Conservation (phyloP, 2,888 invertebrate species). For the Mayetiola destructor region DNA sequence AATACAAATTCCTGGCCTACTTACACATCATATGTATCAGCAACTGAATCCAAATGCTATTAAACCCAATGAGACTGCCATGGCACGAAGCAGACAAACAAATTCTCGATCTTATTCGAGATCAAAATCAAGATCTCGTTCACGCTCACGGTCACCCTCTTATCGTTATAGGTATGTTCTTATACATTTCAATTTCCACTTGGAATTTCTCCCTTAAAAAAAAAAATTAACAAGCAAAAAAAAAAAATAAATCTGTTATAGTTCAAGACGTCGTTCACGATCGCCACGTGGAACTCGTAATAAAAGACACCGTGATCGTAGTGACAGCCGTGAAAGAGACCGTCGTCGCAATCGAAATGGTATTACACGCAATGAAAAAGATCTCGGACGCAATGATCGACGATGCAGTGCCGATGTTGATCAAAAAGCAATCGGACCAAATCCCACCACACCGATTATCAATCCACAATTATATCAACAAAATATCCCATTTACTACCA, state of each 20-base stretch:
- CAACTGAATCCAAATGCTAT: slow-evolving; percentile 15
- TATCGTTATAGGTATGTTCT: no score
- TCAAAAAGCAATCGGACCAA: neutral
- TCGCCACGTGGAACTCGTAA: slow-evolving; percentile 27
- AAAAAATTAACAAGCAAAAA: slow-evolving; percentile 24
- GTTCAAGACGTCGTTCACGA: slow-evolving; percentile 37
- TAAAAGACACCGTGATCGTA: slow-evolving; percentile 24
- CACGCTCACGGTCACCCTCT: slow-evolving; percentile 40
- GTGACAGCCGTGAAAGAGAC: slow-evolving; percentile 9
- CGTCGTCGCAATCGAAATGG: neutral
- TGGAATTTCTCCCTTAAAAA: no score
- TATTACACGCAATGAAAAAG: neutral
- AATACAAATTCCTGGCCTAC: slow-evolving; percentile 26
- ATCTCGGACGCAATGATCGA: neutral
- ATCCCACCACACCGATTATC: no score
- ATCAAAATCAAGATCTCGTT: slow-evolving; percentile 30
- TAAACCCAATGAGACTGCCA: slow-evolving; percentile 19
- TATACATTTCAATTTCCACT: no score
- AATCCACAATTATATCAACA: neutral
- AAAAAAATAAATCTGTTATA: slow-evolving; percentile 40
- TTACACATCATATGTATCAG: slow-evolving; percentile 21
- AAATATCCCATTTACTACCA: slow-evolving; percentile 3
- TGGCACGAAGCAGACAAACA: slow-evolving; percentile 31
- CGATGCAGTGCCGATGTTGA: neutral
- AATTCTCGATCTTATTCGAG: slow-evolving; percentile 37